Evolutionary conservation across 2,888 invertebrate genomes (phyloP).

Genomic region (Xanthorhoe designata): DNA sequence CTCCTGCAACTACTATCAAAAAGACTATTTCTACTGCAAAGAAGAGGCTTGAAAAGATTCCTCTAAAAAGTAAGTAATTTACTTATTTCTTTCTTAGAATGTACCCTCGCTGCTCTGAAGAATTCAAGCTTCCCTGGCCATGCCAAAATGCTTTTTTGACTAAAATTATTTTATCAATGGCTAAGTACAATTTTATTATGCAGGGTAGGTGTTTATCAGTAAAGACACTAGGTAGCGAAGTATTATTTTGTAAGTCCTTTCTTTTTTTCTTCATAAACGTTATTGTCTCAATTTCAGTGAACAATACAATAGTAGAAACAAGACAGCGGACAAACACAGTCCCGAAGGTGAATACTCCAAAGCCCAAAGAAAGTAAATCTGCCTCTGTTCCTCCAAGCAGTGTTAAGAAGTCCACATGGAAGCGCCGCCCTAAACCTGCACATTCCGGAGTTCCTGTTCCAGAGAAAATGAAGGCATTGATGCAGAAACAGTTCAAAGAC

Average conservation of each 20-base stretch:
- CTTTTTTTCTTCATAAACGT: neutral
- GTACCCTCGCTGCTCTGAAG: neutral
- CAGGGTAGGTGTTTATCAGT: neutral
- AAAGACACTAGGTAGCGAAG: neutral
- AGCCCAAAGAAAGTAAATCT: conserved; percentile 63
- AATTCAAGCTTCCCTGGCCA: neutral
- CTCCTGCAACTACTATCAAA: conserved; percentile 58
- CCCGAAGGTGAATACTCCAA: conserved; percentile 63
- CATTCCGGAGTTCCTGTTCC: conserved; percentile 79
- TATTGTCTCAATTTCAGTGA: conserved; percentile 51
- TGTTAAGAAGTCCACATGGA: conserved; percentile 63
- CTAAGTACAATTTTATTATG: no score
- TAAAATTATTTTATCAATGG: no score
- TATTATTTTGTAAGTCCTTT: neutral
- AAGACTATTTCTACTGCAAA: conserved; percentile 55
- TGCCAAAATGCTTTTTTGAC: no score
- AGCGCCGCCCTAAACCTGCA: conserved; percentile 69
- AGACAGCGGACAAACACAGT: conserved; percentile 61
- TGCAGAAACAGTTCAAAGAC: conserved; percentile 59
- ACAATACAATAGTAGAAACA: conserved; percentile 41
- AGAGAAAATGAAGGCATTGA: conserved; percentile 70
- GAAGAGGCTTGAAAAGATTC: conserved; percentile 57
- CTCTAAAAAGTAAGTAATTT: conserved; percentile 56
- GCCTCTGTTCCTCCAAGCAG: conserved; percentile 56
- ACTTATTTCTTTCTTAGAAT: neutral